Evolutionary conservation across 2,113 vertebrate genomes (phyloP).

Genomic region (Pygathrix nemaeus): DNA sequence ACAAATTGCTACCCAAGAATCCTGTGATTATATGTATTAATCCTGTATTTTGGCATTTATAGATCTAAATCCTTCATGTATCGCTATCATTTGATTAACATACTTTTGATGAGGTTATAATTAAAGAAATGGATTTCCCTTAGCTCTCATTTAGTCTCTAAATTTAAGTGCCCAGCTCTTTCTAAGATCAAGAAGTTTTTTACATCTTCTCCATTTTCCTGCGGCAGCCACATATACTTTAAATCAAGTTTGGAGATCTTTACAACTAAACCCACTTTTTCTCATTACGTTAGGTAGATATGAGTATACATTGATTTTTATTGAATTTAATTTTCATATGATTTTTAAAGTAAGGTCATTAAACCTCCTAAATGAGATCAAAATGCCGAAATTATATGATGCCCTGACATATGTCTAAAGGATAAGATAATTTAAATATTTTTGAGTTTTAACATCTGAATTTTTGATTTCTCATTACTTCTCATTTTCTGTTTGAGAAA

Average conservation of each 20-base stretch:
- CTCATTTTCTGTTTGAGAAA: slow-evolving; percentile 45
- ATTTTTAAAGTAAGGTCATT: slow-evolving; percentile 65
- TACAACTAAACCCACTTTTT: slow-evolving; percentile 56
- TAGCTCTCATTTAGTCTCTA: slow-evolving; percentile 58
- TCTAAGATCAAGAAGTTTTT: slow-evolving; percentile 27
- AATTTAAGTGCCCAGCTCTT: slow-evolving; percentile 58
- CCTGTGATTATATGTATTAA: slow-evolving; percentile 36
- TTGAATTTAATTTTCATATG: slow-evolving; percentile 68
- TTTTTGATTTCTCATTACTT: slow-evolving; percentile 34
- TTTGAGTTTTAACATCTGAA: slow-evolving; percentile 2
- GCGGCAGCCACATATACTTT: background rate
- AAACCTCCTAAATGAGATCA: slow-evolving; percentile 60
- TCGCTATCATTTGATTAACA: slow-evolving; percentile 71
- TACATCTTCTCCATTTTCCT: slow-evolving; percentile 12
- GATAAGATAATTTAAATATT: slow-evolving; percentile 54
- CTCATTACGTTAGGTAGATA: slow-evolving; percentile 60
- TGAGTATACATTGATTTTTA: slow-evolving; percentile 66
- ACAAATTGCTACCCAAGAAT: slow-evolving; percentile 61
- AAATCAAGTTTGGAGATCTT: slow-evolving; percentile 66
- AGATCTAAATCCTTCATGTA: slow-evolving; percentile 54
- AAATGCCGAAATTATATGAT: slow-evolving; percentile 43
- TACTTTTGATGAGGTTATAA: slow-evolving; percentile 74
- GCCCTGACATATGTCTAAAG: slow-evolving; percentile 31
- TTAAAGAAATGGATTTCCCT: slow-evolving; percentile 76
- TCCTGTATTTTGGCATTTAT: slow-evolving; percentile 46